phyloP scores from a whole-genome alignment of 2,113 vertebrate genomes.

The Cryptomyrus ogoouensis region DNA sequence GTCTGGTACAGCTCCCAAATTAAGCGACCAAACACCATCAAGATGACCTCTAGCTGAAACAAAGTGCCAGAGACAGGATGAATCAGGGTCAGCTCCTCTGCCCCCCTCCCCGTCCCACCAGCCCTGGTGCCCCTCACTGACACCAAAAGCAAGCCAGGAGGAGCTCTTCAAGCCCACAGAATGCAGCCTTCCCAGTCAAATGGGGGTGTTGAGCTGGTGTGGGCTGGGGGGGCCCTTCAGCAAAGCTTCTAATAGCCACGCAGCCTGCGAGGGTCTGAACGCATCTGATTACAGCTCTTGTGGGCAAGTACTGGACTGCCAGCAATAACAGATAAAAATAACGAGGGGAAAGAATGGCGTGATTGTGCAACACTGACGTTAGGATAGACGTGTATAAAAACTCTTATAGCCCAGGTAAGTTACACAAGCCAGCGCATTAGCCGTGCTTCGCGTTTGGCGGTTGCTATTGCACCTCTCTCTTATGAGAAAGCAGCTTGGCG shows the following conservation, averaged over 20 bases:
- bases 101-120: not conserved
- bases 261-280: not conserved
- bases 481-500: not conserved
- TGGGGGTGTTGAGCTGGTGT: not conserved
- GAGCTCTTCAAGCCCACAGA: not conserved
- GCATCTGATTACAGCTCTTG: conserved; percentile 9
- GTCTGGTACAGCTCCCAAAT: not conserved
- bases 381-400: not conserved
- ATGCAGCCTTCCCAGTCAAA: not conserved
- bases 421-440: not conserved
- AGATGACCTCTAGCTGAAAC: not conserved
- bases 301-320: not conserved
- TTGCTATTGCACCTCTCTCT: not conserved
- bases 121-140: not conserved
- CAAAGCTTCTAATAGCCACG: not conserved
- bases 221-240: not conserved
- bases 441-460: not conserved
- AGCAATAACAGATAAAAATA: conserved; percentile 13
- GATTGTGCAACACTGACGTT: conserved; percentile 3
- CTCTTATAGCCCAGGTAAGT: not conserved
- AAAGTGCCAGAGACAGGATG: not conserved
- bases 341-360: not conserved
- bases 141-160: not conserved
- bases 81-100: not conserved
- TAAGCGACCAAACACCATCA: not conserved